Evolutionary conservation across 2,888 invertebrate genomes (phyloP).

Genomic region (Lissonota sp.): DNA sequence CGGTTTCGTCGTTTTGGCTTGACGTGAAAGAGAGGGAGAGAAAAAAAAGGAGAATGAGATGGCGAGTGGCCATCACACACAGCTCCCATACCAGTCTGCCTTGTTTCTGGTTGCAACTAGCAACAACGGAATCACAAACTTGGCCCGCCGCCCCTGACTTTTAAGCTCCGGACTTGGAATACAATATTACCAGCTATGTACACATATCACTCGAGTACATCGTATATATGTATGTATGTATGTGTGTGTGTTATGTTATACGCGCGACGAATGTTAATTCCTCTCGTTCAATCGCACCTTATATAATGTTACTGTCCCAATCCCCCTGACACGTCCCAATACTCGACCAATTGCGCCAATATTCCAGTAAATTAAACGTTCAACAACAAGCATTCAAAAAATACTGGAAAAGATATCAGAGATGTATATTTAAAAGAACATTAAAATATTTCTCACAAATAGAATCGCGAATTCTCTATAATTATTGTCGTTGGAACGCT

Average conservation of each 20-base stretch:
- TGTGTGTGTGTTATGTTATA: slow-evolving; percentile 66
- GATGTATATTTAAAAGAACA: too few species aligned
- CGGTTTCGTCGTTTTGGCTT: slow-evolving; percentile 51
- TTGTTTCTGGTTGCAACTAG: slow-evolving; percentile 52
- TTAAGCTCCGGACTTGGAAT: slow-evolving; percentile 60
- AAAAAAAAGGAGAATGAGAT: not conserved
- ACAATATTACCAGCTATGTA: slow-evolving; percentile 50
- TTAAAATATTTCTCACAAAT: too few species aligned
- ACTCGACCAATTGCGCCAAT: too few species aligned
- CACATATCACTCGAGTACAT: slow-evolving; percentile 15
- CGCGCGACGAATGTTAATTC: slow-evolving; percentile 74
- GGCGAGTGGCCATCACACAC: slow-evolving; percentile 39
- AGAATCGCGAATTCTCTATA: too few species aligned
- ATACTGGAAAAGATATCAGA: too few species aligned
- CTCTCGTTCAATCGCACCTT: slow-evolving; percentile 65
- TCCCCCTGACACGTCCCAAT: not conserved
- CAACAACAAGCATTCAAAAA: too few species aligned
- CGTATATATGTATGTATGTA: not conserved
- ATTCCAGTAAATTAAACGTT: too few species aligned
- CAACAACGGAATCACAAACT: slow-evolving; percentile 50
- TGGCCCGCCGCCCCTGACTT: slow-evolving; percentile 62
- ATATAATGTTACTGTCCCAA: not conserved
- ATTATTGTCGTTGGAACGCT: too few species aligned
- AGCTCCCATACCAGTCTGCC: slow-evolving; percentile 59
- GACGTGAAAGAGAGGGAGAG: slow-evolving; percentile 3